A percentile compares a stretch with the other conserved stretches of the same genome.
Conservation (phyloP, 2,797 vertebrate species). For the Anabacerthia variegaticeps region DNA sequence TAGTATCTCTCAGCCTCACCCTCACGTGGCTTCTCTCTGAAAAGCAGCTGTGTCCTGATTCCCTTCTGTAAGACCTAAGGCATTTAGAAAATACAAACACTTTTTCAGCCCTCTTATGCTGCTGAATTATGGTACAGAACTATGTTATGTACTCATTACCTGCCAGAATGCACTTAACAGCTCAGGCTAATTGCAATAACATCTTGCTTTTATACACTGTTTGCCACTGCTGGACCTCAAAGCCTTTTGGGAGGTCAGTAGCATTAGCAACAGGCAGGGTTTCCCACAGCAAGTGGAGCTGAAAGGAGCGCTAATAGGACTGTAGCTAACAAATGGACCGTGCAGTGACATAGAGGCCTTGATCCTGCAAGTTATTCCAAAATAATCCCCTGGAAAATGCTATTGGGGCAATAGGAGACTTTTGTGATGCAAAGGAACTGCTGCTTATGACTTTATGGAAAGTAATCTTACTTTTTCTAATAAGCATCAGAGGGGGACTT, state of each 20-base stretch:
- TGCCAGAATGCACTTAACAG: background rate
- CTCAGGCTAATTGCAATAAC: background rate
- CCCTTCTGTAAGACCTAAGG: background rate
- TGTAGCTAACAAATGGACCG: background rate
- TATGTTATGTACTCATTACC: background rate
- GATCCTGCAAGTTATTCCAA: background rate
- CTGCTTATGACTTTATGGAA: background rate
- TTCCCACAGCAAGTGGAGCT: background rate
- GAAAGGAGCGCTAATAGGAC: background rate
- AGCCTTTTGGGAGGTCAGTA: background rate
- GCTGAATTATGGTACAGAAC: background rate
- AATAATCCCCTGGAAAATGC: constrained; percentile 7
- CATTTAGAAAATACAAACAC: background rate
- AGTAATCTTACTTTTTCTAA: background rate
- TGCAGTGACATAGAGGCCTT: background rate
- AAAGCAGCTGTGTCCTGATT: constrained; percentile 29
- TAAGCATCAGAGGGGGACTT: background rate
- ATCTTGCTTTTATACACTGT: background rate
- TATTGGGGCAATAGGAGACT: background rate
- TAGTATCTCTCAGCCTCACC: background rate
- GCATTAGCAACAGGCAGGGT: background rate
- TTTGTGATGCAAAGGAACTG: background rate
- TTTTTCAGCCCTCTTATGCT: background rate
- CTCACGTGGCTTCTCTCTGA: background rate
- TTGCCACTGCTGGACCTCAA: background rate